phyloP scores from a whole-genome alignment of 2,113 vertebrate species.

The Riparia riparia region DNA sequence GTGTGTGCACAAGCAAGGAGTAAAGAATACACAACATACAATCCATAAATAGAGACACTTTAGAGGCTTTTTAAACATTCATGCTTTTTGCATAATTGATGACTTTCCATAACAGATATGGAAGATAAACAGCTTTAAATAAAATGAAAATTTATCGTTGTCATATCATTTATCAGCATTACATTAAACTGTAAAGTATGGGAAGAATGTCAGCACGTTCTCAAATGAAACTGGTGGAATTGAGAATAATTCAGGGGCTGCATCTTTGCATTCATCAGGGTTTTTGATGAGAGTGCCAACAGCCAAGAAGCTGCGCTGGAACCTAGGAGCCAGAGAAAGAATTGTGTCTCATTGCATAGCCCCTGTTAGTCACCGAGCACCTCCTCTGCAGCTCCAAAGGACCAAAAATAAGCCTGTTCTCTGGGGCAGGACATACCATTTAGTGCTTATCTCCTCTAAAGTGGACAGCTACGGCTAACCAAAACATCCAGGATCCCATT shows the following conservation, averaged over 20 bases:
- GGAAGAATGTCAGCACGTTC: neutral
- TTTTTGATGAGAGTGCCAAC: neutral
- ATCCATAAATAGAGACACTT: constrained; percentile 63
- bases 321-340: neutral
- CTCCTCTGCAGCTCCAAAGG: neutral
- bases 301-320: neutral
- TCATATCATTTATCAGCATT: constrained; percentile 58
- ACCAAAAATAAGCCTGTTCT: neutral
- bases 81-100: constrained; percentile 71
- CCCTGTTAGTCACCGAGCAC: accelerated
- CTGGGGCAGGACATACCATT: neutral
- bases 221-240: constrained; percentile 2
- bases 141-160: constrained; percentile 67
- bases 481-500: neutral
- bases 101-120: constrained; percentile 66
- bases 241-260: neutral
- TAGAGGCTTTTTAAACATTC: constrained; percentile 51
- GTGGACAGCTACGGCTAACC: neutral
- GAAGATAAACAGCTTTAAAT: constrained; percentile 70
- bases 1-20: neutral
- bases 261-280: neutral
- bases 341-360: neutral
- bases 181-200: neutral
- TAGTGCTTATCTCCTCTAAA: neutral
- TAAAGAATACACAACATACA: constrained; percentile 11